These are phyloP conservation scores for Gari tellinella DNA, from an alignment of 2,888 invertebrate genomes.

Conservation along the genomic window DNA sequence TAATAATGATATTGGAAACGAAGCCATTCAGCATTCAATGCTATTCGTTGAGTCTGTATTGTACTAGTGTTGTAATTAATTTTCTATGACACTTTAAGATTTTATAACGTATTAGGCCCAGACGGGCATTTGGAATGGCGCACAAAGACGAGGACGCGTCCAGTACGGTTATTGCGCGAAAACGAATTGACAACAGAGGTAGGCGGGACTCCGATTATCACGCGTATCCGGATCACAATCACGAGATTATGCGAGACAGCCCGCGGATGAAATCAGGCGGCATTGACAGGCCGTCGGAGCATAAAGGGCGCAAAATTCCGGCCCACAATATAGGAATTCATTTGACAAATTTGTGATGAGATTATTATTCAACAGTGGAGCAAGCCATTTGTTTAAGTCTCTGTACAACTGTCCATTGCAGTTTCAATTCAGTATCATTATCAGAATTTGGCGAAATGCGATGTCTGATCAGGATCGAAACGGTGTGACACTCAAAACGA, in stretches of 20 bases:
- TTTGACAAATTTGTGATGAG: too few species aligned
- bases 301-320: too few species aligned
- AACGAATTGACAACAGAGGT: conserved; percentile 40
- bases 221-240: conserved; percentile 25
- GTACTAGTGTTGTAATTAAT: conserved; percentile 54
- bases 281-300: too few species aligned
- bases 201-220: conserved; percentile 48
- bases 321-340: too few species aligned
- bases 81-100: conserved; percentile 45
- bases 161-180: conserved; percentile 40
- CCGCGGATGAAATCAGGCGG: too few species aligned
- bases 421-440: too few species aligned
- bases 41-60: conserved; percentile 29
- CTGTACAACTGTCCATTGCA: too few species aligned
- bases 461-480: too few species aligned
- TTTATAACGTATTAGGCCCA: conserved; percentile 44
- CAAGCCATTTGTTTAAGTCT: too few species aligned
- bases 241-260: not conserved
- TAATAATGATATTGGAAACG: conserved; percentile 36
- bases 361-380: too few species aligned
- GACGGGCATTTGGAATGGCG: conserved; percentile 10
- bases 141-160: not conserved
- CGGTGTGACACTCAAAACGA: too few species aligned
- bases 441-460: too few species aligned
- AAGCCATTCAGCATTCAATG: conserved; percentile 26